A percentile compares a stretch with the other conserved stretches of the same genome.
These are phyloP conservation scores for Pachyseris speciosa DNA, from an alignment of 64 coral and sea anemone species.

Conservation along the genomic window DNA sequence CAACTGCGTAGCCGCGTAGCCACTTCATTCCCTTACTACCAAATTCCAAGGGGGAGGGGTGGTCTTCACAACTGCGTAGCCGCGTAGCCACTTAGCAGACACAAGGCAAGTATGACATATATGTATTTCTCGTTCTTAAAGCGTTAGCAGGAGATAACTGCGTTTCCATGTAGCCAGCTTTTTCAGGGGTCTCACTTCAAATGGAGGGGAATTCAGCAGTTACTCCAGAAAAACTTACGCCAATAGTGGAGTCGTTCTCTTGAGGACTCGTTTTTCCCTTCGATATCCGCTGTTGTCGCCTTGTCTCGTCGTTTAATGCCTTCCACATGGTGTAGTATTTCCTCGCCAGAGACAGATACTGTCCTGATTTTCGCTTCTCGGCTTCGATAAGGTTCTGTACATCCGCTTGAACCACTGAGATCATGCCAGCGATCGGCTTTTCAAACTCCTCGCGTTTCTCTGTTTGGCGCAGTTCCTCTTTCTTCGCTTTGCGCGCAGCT, in stretches of 20 bases:
- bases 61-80: background rate
- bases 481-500: background rate
- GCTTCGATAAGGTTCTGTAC: background rate
- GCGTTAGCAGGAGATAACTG: background rate
- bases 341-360: background rate
- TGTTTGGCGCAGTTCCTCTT: background rate
- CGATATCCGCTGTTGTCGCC: background rate
- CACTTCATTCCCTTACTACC: background rate
- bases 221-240: background rate
- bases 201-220: background rate
- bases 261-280: background rate
- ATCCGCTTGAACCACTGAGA: background rate
- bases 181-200: background rate
- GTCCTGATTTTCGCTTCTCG: background rate
- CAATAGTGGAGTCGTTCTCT: background rate
- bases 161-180: background rate
- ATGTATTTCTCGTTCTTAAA: background rate
- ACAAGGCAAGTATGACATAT: background rate
- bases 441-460: background rate
- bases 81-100: background rate
- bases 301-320: background rate
- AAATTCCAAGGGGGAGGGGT: background rate
- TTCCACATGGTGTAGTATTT: slow-evolving; percentile 18
- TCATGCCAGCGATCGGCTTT: background rate
- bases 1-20: slow-evolving; percentile 5